These are phyloP conservation scores for Diphyllodes magnificus DNA, from an alignment of 2,113 vertebrate genomes.

Conservation along the genomic window DNA sequence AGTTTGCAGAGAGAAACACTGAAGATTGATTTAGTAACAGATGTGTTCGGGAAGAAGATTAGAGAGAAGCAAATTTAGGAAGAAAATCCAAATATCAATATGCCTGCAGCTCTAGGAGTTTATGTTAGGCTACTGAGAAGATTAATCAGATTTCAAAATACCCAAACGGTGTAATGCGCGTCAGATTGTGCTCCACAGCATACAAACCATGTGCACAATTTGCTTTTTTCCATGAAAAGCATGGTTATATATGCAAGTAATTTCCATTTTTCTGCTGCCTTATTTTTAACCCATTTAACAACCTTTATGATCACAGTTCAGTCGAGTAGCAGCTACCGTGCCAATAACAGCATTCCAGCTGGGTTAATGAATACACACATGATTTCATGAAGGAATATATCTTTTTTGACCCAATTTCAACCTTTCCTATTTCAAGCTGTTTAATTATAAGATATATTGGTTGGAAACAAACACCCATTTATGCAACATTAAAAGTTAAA, in stretches of 20 bases:
- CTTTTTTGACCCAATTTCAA: constrained; percentile 38
- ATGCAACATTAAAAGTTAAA: constrained; percentile 36
- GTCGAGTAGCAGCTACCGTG: not conserved
- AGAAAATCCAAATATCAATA: constrained; percentile 54
- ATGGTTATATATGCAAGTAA: not conserved
- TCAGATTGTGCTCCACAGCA: not conserved
- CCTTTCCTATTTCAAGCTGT: constrained; percentile 35
- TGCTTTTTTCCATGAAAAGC: not conserved
- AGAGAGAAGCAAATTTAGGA: not conserved
- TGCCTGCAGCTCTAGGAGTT: constrained; percentile 33
- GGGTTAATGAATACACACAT: constrained; percentile 46
- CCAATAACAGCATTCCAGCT: constrained; percentile 9
- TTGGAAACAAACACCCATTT: constrained; percentile 42
- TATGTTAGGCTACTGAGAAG: constrained; percentile 24
- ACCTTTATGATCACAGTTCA: constrained; percentile 47
- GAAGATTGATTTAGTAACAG: constrained; percentile 39
- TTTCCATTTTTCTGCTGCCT: constrained; percentile 36
- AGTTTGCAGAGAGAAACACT: not conserved
- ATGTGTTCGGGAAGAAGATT: constrained; percentile 30
- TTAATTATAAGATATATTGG: constrained; percentile 45
- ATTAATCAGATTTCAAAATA: constrained; percentile 35
- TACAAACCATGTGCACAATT: not conserved
- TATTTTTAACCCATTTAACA: constrained; percentile 53
- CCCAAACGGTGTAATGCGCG: not conserved
- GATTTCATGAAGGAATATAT: constrained; percentile 42